phyloP scores from a whole-genome alignment of 2,797 vertebrate genomes.

The Phoeniculus purpureus region DNA sequence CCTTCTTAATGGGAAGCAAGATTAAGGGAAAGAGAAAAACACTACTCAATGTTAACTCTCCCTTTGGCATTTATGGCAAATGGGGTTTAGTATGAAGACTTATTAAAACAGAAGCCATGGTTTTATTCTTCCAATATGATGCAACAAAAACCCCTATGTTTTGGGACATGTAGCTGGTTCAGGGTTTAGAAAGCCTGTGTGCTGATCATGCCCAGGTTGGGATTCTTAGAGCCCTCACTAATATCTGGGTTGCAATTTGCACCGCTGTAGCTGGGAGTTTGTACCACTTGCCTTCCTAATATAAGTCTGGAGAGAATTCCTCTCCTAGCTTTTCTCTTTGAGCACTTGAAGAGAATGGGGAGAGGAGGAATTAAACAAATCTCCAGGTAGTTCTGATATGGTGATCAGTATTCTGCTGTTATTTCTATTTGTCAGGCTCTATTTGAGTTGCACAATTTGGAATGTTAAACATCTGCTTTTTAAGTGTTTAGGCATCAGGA shows the following conservation, averaged over 20 bases:
- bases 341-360: neutral
- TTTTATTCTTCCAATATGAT: conserved; percentile 63
- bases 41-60: conserved; percentile 66
- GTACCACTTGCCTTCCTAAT: neutral
- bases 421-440: neutral
- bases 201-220: neutral
- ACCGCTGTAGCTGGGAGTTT: neutral
- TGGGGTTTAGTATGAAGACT: conserved; percentile 72
- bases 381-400: neutral
- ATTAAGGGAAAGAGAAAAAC: conserved; percentile 38
- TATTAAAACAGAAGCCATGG: conserved; percentile 70
- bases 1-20: conserved; percentile 48
- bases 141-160: neutral
- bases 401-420: neutral
- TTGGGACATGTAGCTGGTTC: conserved; percentile 32
- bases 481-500: neutral
- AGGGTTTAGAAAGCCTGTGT: neutral
- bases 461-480: neutral
- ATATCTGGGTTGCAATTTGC: neutral
- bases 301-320: neutral
- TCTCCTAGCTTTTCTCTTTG: neutral
- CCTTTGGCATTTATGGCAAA: conserved; percentile 72
- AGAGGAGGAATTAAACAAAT: neutral
- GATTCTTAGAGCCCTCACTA: neutral
- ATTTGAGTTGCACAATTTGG: neutral